Base-by-base conservation (phyloP, 2,113 vertebrate genomes). In the Seriola rivoliana region DNA sequence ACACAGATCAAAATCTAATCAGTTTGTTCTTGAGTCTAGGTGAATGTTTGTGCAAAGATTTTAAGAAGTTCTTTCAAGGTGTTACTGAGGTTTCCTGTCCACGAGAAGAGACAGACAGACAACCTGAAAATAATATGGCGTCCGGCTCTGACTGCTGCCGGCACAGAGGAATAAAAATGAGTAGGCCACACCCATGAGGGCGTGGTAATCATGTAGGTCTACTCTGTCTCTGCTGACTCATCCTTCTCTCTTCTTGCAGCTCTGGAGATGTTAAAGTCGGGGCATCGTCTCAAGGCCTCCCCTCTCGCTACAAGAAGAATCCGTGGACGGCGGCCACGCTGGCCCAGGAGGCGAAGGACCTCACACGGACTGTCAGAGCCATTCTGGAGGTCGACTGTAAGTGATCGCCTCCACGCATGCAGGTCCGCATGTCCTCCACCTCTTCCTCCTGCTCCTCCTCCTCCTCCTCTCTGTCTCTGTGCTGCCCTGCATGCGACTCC, bases 351-450 rank as follows among this genome's bases (percentile, higher is more conserved):
- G 97, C 97, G 2, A 96, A 94, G 85, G 97, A 99, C 40, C 96
- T 99, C 14, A 89, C 92, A 9, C 92, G 94, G 85, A 96, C 96
- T 19, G 91, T 99, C 59, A 95, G 95, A 71, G 94, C 96, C 87
- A 62, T 97, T 71, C 85, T 98, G 82, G 97, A 99, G 88, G 93
- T 93, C 7, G 97, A 99, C 58, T 96, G 97, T 98, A 92, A 99
- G 97, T 99, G 86, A 93, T 44, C 38, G 50, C 6, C 36, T 68
- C 76, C 52, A 46, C 4, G 78, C 76, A 68, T 44, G 80, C 44
- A 23, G 64, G 54, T 36, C 75, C 75, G 80, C 88, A 84, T 40
- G 71, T 71, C 80, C 46, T 86, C 73, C 14, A 70, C 67, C 62
- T 80, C 50, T 34, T 57, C 38, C 50, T 74, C 80, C 46, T 86